Conservation (phyloP, 2,888 invertebrate species). For the Nemoura dubitans region DNA sequence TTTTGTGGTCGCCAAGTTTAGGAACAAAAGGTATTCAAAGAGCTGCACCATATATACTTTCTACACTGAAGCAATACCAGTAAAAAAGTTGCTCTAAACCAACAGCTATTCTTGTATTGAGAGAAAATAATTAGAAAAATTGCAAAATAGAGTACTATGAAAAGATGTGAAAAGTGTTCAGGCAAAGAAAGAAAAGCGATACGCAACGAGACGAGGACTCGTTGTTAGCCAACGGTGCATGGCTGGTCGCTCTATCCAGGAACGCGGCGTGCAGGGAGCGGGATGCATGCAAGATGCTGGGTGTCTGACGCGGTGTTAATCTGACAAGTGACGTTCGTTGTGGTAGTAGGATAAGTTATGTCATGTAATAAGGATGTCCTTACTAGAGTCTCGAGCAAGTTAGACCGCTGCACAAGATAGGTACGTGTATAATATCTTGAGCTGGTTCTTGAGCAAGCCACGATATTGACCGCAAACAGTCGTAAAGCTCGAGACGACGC, state of each 20-base stretch:
- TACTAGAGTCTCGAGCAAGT: not conserved
- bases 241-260: not conserved
- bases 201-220: not conserved
- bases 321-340: not conserved
- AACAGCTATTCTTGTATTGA: not conserved
- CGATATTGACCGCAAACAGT: not conserved
- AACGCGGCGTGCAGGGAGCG: not conserved
- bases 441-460: not conserved
- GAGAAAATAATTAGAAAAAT: constrained; percentile 7
- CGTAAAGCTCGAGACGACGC: not conserved
- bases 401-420: not conserved
- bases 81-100: not conserved
- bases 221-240: not conserved
- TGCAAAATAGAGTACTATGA: not conserved
- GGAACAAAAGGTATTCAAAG: not conserved
- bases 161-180: not conserved
- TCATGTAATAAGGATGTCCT: not conserved
- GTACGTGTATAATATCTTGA: not conserved
- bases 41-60: not conserved
- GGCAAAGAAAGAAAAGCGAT: not conserved
- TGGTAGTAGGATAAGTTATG: not conserved
- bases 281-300: no score
- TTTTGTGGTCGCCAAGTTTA: not conserved
- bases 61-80: not conserved
- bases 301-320: not conserved